These are phyloP conservation scores for Sialis lutaria DNA, from an alignment of 2,888 invertebrate species.

Conservation along the genomic window DNA sequence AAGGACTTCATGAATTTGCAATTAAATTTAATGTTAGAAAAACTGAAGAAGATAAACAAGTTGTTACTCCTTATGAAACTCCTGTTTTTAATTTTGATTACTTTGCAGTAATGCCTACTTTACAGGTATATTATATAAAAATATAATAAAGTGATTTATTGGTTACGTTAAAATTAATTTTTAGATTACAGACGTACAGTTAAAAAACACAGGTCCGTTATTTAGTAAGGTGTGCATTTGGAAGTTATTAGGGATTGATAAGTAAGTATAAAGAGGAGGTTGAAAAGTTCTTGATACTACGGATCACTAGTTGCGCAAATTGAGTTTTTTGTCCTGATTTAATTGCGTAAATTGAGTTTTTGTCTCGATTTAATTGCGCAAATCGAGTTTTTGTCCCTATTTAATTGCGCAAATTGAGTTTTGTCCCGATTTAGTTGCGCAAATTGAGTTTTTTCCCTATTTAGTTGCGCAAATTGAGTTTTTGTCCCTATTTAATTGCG, in stretches of 20 bases:
- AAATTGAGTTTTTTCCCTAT: too few species aligned
- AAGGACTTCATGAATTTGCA: not conserved
- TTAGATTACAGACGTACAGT: constrained; percentile 22
- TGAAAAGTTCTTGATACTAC: too few species aligned
- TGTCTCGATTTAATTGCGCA: too few species aligned
- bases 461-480: too few species aligned
- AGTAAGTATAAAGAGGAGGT: constrained; percentile 15
- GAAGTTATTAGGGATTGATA: constrained; percentile 22
- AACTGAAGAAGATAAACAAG: not conserved
- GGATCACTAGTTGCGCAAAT: too few species aligned
- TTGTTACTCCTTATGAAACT: not conserved
- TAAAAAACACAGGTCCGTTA: constrained; percentile 8
- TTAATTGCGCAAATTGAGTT: too few species aligned
- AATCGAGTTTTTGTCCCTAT: too few species aligned
- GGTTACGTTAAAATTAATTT: constrained; percentile 7
- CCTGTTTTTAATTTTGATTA: constrained; percentile 1
- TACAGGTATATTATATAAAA: not conserved
- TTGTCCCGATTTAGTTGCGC: too few species aligned
- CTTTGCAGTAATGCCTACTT: not conserved
- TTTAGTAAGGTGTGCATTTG: constrained; percentile 24
- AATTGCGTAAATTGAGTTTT: too few species aligned
- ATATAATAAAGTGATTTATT: too few species aligned
- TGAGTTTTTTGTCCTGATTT: too few species aligned
- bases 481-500: too few species aligned
- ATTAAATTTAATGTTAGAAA: constrained; percentile 4